Percentiles rank a stretch among this genome's conserved stretches.
These are phyloP conservation scores for Harpagifer antarcticus DNA, from an alignment of 2,797 vertebrate genomes.

Conservation along the genomic window DNA sequence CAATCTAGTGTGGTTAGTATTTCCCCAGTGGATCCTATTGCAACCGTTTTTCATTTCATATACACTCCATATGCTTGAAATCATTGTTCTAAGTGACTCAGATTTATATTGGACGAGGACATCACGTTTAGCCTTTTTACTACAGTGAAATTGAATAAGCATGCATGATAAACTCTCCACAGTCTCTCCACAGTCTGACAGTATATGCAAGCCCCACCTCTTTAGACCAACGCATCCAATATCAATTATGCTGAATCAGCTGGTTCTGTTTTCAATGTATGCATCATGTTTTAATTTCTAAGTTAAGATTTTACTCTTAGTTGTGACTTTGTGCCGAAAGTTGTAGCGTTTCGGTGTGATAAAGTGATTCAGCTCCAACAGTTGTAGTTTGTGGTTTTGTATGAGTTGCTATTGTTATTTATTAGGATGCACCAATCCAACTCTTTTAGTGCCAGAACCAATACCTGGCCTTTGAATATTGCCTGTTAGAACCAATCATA, in stretches of 20 bases:
- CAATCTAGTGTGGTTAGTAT: slow-evolving; percentile 54
- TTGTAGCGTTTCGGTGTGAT: too few species aligned
- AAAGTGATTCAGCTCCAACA: too few species aligned
- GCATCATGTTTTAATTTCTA: neutral
- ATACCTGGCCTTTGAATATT: too few species aligned
- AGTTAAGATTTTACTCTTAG: neutral
- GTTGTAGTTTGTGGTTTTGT: too few species aligned
- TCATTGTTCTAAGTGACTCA: slow-evolving; percentile 35
- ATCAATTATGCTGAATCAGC: too few species aligned
- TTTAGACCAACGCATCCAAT: neutral
- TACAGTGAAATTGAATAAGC: slow-evolving; percentile 23
- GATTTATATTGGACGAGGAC: slow-evolving; percentile 39
- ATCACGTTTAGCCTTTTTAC: slow-evolving; percentile 44
- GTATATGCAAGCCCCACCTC: neutral
- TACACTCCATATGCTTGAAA: slow-evolving; percentile 49
- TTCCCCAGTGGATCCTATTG: slow-evolving; percentile 53
- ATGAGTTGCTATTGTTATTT: neutral
- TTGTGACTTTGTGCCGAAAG: too few species aligned
- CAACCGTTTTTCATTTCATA: slow-evolving; percentile 52
- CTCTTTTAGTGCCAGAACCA: too few species aligned
- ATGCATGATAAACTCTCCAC: neutral
- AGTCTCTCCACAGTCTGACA: neutral
- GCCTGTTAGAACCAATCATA: too few species aligned
- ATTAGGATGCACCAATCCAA: too few species aligned
- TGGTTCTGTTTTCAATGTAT: too few species aligned